These are phyloP conservation scores for Lates calcarifer DNA, from an alignment of 2,113 vertebrate genomes.

Conservation along the genomic window DNA sequence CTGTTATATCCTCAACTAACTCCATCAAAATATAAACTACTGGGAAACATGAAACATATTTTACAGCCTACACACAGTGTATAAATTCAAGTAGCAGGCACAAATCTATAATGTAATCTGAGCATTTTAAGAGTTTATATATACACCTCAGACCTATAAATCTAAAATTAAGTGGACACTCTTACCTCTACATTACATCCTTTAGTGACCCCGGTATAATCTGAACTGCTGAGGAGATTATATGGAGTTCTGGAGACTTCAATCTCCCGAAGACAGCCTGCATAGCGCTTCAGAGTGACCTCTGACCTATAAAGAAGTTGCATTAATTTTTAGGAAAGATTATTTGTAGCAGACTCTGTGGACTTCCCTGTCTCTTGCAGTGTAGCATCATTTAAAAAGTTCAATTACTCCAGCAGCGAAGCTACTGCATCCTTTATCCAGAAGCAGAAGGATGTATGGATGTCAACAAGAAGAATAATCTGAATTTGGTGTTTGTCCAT, in stretches of 20 bases:
- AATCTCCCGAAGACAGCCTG: constrained; percentile 95
- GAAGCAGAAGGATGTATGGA: constrained; percentile 45
- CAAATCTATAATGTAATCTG: background rate
- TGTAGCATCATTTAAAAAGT: constrained; percentile 1
- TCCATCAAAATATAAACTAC: too few species aligned
- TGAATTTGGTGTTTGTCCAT: constrained; percentile 63
- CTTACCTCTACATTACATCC: constrained; percentile 94
- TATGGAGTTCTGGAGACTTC: constrained; percentile 96
- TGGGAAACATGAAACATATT: background rate
- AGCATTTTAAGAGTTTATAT: background rate
- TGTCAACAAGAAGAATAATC: constrained; percentile 27
- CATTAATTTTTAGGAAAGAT: constrained; percentile 24
- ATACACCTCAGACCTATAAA: background rate
- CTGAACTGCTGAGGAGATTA: constrained; percentile 94
- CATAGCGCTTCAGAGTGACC: constrained; percentile 90
- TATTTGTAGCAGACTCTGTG: background rate
- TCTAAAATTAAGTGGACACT: background rate
- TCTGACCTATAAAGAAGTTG: constrained; percentile 87
- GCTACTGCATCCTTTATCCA: constrained; percentile 47
- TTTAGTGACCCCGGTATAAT: constrained; percentile 95
- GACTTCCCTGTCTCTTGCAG: constrained; percentile 26
- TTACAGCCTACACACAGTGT: background rate
- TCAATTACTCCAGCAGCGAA: constrained; percentile 61
- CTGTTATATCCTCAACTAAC: background rate
- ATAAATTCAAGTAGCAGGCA: background rate